Evolutionary conservation across 1,140 invertebrate species (phyloP).

Genomic region (Mylabris phalerata): DNA sequence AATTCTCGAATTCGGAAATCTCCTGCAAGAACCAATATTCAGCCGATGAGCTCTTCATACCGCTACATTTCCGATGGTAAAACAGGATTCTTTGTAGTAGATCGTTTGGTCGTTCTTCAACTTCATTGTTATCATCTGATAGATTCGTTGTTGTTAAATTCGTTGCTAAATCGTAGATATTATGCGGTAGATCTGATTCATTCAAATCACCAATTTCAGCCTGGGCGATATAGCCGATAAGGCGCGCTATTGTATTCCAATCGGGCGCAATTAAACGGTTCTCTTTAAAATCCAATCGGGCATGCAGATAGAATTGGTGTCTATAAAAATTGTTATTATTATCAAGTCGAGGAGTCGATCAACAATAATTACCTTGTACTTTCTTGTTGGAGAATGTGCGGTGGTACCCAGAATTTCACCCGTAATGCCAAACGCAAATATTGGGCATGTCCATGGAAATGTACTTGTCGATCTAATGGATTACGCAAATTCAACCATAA

Average conservation of each 20-base stretch:
- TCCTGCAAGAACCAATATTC: conserved; percentile 77
- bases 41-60: conserved; percentile 53
- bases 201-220: conserved; percentile 65
- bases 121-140: not conserved
- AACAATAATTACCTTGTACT: conserved; percentile 56
- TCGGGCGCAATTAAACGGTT: conserved; percentile 61
- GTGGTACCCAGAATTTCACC: conserved; percentile 86
- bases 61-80: conserved; percentile 54
- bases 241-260: conserved; percentile 59
- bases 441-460: conserved; percentile 48
- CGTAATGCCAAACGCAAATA: conserved; percentile 52
- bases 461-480: conserved; percentile 65
- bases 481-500: conserved; percentile 82
- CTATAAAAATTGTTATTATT: conserved; percentile 36
- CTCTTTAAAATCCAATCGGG: conserved; percentile 65
- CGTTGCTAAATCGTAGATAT: conserved; percentile 50
- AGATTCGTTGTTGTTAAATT: conserved; percentile 38
- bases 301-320: conserved; percentile 78
- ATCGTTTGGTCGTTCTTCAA: conserved; percentile 53
- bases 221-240: conserved; percentile 70
- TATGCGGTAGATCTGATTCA: conserved; percentile 49
- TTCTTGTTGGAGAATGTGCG: conserved; percentile 76
- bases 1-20: conserved; percentile 67
- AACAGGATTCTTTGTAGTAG: conserved; percentile 55
- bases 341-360: too few relatives aligned